Evolutionary conservation across 2,888 invertebrate species (phyloP).

Genomic region (Hedya salicella): DNA sequence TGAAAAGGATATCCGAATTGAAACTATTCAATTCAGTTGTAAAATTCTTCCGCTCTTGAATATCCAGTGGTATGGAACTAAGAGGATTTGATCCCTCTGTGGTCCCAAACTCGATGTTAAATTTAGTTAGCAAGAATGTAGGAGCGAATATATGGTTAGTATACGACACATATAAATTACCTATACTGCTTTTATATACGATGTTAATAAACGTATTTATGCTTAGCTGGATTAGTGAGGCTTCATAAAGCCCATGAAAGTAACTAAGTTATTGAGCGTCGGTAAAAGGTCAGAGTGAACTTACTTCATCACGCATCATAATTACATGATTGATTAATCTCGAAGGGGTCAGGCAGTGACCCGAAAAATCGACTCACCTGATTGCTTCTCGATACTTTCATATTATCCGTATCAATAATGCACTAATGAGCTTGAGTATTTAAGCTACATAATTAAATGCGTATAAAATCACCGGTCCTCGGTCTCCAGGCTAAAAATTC

Average conservation of each 20-base stretch:
- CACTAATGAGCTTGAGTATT: not conserved
- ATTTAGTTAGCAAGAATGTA: conserved; percentile 28
- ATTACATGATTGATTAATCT: conserved; percentile 43
- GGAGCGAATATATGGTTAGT: conserved; percentile 3
- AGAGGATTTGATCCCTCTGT: conserved; percentile 35
- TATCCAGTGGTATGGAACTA: conserved; percentile 37
- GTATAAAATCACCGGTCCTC: not conserved
- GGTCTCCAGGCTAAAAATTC: not conserved
- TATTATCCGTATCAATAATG: not conserved
- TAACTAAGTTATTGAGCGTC: conserved; percentile 32
- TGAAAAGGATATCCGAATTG: conserved; percentile 20
- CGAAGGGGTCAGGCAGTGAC: conserved; percentile 35
- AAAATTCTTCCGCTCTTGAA: conserved; percentile 29
- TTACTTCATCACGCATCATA: conserved; percentile 41
- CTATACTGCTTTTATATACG: not conserved
- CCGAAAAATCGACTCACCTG: conserved; percentile 33
- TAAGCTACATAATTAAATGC: not conserved
- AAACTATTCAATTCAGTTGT: conserved; percentile 39
- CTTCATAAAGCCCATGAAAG: conserved; percentile 34
- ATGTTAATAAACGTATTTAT: conserved; percentile 19
- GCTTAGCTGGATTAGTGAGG: conserved; percentile 32
- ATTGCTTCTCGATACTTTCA: conserved; percentile 21
- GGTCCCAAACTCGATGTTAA: conserved; percentile 26
- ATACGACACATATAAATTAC: conserved; percentile 9
- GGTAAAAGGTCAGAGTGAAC: conserved; percentile 38